phyloP scores from a whole-genome alignment of 2,888 invertebrate species.

The Nowickia ferox region DNA sequence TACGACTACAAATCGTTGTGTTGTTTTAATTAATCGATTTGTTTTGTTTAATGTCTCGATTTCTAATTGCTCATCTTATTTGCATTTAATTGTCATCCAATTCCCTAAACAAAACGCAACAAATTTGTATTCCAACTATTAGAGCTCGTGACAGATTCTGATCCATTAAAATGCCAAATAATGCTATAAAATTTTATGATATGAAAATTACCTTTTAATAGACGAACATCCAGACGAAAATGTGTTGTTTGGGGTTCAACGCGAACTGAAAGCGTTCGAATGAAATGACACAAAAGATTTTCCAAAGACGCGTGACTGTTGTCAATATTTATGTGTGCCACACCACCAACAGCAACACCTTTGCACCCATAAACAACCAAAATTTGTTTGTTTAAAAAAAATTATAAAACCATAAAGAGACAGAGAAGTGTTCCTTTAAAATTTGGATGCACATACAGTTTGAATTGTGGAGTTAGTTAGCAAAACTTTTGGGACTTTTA shows the following conservation, averaged over 20 bases:
- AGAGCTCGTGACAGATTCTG: constrained; percentile 38
- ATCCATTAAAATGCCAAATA: constrained; percentile 62
- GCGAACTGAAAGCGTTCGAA: constrained; percentile 49
- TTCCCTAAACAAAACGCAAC: constrained; percentile 15
- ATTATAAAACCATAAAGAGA: constrained; percentile 49
- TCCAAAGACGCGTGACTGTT: constrained; percentile 62
- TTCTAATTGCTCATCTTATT: constrained; percentile 9
- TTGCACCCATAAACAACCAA: constrained; percentile 67
- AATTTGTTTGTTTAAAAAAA: constrained; percentile 70
- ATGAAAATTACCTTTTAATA: constrained; percentile 67
- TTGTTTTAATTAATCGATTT: neutral
- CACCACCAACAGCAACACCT: constrained; percentile 50
- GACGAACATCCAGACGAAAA: constrained; percentile 30
- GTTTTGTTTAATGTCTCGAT: neutral
- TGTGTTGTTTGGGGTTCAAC: constrained; percentile 50
- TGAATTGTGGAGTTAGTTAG: too few relatives aligned
- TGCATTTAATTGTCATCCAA: neutral
- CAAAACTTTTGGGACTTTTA: too few relatives aligned
- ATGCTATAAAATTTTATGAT: constrained; percentile 67
- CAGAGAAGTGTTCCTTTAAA: constrained; percentile 5
- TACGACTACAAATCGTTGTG: neutral
- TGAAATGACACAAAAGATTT: constrained; percentile 62
- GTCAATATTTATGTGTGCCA: constrained; percentile 36
- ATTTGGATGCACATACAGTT: neutral
- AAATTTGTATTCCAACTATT: constrained; percentile 34